Conservation (phyloP, 2,888 invertebrate species). For the Ashinkailepas kermadecensis region DNA sequence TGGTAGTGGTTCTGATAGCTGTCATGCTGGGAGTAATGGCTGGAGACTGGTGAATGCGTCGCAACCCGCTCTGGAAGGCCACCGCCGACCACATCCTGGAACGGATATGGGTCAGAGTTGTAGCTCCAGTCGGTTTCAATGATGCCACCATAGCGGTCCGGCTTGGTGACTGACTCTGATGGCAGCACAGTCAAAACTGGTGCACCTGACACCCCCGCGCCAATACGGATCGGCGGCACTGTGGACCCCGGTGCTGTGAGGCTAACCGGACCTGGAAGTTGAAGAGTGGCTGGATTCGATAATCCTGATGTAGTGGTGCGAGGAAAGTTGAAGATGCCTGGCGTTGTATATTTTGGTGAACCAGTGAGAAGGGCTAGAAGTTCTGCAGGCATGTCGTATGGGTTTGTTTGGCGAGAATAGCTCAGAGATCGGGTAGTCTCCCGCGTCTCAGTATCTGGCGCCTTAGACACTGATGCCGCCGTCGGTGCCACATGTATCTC, state of each 20-base stretch:
- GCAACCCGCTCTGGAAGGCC: not conserved
- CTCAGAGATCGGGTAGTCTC: not conserved
- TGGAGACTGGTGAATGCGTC: not conserved
- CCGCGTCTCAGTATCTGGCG: not conserved
- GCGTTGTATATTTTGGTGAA: too few relatives aligned
- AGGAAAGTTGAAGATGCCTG: too few relatives aligned
- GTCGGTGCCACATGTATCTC: too few relatives aligned
- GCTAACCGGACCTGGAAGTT: too few relatives aligned
- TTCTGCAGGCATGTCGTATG: not conserved
- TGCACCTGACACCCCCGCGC: not conserved
- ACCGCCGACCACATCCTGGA: not conserved
- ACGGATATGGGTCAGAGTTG: not conserved
- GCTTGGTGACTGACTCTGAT: not conserved
- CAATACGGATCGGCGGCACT: too few relatives aligned
- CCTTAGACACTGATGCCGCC: too few relatives aligned
- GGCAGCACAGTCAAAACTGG: not conserved
- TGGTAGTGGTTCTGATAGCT: not conserved
- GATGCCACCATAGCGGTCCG: slow-evolving; percentile 7
- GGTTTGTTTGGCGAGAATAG: not conserved
- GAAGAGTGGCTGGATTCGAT: too few relatives aligned
- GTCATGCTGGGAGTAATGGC: not conserved
- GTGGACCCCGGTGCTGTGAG: too few relatives aligned
- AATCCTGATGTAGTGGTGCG: too few relatives aligned
- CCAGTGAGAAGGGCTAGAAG: too few relatives aligned
- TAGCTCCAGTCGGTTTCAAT: not conserved